Base-by-base conservation (phyloP, 2,113 vertebrate species). In the Nanger granti region DNA sequence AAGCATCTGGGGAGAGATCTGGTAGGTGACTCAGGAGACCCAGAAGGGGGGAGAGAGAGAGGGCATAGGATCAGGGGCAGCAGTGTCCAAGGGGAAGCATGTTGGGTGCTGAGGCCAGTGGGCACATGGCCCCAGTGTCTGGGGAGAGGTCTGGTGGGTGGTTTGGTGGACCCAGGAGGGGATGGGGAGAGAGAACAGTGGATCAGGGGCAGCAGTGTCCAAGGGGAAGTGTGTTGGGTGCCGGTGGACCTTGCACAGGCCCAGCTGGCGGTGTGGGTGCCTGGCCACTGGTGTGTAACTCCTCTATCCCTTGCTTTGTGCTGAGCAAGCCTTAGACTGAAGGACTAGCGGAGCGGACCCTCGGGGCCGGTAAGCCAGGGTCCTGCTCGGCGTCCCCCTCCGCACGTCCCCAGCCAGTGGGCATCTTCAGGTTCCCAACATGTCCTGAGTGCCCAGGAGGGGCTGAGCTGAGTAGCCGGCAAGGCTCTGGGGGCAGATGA, bases 321-420 rank as follows among this genome's bases (percentile, higher is more conserved):
- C 99, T 99, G 99, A 99, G 99, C 99, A 99, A 99, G 99, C 99
- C 79, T 99, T 99, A 99, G 99, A 99, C 99, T 99, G 99, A 99
- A 99, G 99, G 99, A 99, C 99, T 99, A 98, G 98, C 98, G 99
- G 99, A 99, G 98, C 99, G 99, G 99, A 99, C 99, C 99, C 99
- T 99, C 99, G 99, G 99, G 99, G 99, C 99, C 99, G 99, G 99
- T 99, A 99, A 99, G 99, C 99, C 98, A 99, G 95, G 95, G 96
- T 79, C 88, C 93, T 55, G 55, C 91, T 88, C 82, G 64, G 93
- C 54, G 34, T 92, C 93, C 96, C 89, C 94, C 93, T 85, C 37
- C 8, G 98, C 98, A 98, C 98, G 98, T 97, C 86, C 98, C 98
- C 57, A 94, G 98, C 98, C 98, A 62, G 97, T 96, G 64, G 26